Base-by-base conservation (phyloP, 2,797 vertebrate species). In the Melanotaenia trifasciata region DNA sequence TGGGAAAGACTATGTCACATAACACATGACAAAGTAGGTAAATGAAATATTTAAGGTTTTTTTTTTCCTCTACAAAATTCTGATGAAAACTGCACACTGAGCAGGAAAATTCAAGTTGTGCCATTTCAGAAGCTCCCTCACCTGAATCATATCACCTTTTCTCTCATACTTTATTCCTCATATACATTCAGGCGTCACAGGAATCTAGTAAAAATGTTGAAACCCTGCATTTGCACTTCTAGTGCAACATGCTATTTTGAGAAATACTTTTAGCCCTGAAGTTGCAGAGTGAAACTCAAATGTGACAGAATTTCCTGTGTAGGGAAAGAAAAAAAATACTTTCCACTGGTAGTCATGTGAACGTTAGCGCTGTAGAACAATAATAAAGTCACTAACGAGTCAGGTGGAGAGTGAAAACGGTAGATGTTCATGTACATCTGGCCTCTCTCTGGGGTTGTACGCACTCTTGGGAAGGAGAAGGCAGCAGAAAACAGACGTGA, bases 331-430 rank as follows among this genome's bases (percentile, higher is more conserved):
- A 50, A 50, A 51, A 54, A 26, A 45, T 20, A 45, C 43, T 45
- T 45, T 45, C 43, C 43, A 45, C 1, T 20, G 43, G 43, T 45
- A 20, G 18, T 45, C 5, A 20, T 18, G 18, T 7, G 5, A 45
- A 35, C 14, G 50, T 3, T 3, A 16, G 16, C 0, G 24, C 51
- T 13, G 11, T 28, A 32, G 36, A 5, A 70, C 64, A 74, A 72
- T 54, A 20, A 64, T 79, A 30, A 80, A 84, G 71, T 38, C 56
- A 9, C 22, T 9, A 24, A 3, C 1, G 7, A 40, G 45, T 72
- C 71, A 71, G 67, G 67, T 78, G 84, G 64, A 56, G 84, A 76
- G 83, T 50, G 56, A 84, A 70, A 78, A 83, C 70, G 71, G 68
- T 43, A 47, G 69, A 76, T 5, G 51, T 16, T 24, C 67, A 54